These are phyloP conservation scores for Carlito syrichta DNA, from an alignment of 2,113 vertebrate species.

Conservation along the genomic window DNA sequence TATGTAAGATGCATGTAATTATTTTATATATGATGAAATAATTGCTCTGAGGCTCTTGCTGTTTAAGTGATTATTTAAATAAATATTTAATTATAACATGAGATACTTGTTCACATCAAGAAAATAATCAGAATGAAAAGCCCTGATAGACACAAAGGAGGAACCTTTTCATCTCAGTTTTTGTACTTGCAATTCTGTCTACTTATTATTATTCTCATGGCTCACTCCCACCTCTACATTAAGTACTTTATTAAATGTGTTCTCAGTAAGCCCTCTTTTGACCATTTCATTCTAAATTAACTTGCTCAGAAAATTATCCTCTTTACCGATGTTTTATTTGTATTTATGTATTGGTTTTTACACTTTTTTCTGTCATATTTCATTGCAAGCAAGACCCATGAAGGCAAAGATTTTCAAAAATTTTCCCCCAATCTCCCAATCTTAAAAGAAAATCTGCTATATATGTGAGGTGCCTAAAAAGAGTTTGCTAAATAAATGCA, in stretches of 20 bases:
- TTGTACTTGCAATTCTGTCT: not conserved
- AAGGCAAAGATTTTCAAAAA: not conserved
- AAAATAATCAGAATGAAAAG: not conserved
- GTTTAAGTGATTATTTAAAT: not conserved
- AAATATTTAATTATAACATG: no score
- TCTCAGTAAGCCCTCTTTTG: not conserved
- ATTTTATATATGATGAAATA: not conserved
- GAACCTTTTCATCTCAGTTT: not conserved
- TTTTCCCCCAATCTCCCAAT: not conserved
- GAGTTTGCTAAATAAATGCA: not conserved
- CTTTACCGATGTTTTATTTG: not conserved
- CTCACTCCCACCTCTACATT: accelerated
- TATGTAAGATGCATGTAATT: not conserved
- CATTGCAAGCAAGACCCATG: not conserved
- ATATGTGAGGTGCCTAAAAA: not conserved
- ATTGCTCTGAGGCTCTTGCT: not conserved
- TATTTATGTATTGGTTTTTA: not conserved
- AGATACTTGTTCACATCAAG: not conserved
- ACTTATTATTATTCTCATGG: not conserved
- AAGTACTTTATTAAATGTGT: not conserved
- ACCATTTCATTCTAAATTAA: not conserved
- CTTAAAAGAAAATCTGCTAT: not conserved
- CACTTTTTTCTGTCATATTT: not conserved
- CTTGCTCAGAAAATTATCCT: not conserved
- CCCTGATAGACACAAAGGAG: not conserved